Conservation (phyloP, 2,113 vertebrate species). For the Chionis minor region DNA sequence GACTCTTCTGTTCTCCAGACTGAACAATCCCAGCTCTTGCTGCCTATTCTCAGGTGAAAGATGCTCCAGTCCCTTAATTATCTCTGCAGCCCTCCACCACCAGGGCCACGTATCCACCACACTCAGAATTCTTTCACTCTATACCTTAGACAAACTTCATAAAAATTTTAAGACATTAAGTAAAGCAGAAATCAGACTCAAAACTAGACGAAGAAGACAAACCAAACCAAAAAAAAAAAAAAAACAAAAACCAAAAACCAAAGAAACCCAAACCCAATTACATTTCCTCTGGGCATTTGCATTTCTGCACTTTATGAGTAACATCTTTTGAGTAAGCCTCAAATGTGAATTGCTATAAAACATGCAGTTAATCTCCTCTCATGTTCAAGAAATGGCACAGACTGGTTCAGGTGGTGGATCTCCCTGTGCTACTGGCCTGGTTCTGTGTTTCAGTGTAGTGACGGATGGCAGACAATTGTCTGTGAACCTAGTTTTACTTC, state of each 20-base stretch:
- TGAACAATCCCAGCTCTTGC: not conserved
- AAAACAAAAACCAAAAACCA: not conserved
- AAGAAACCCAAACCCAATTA: not conserved
- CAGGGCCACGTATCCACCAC: not conserved
- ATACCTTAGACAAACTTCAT: not conserved
- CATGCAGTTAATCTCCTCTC: not conserved
- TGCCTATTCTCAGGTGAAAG: not conserved
- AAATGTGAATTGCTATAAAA: not conserved
- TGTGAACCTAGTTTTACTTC: not conserved
- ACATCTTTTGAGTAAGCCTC: not conserved
- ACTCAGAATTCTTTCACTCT: not conserved
- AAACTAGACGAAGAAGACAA: not conserved
- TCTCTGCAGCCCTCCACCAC: not conserved
- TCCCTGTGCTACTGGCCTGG: not conserved
- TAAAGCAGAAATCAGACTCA: not conserved
- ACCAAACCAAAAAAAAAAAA: not conserved
- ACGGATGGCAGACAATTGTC: not conserved
- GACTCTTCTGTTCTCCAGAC: not conserved
- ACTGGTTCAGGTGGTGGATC: not conserved
- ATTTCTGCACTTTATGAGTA: not conserved
- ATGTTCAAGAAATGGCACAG: not conserved
- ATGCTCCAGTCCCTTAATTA: not conserved
- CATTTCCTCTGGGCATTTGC: not conserved
- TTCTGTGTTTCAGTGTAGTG: not conserved
- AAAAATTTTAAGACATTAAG: not conserved